These are phyloP conservation scores for Silurus meridionalis DNA, from an alignment of 2,113 vertebrate species.

Conservation along the genomic window DNA sequence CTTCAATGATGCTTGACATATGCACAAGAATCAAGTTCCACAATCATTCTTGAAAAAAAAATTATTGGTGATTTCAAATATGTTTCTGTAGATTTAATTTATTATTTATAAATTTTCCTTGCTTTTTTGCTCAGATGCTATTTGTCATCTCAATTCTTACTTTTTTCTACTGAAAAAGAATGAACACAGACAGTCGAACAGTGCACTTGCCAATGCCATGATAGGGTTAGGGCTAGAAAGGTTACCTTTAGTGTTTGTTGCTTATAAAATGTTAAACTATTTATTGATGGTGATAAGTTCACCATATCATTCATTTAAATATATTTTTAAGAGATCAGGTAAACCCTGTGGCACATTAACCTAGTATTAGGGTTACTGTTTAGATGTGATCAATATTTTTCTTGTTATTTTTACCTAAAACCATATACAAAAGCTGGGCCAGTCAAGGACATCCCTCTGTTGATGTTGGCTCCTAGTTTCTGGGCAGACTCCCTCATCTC, in stretches of 20 bases:
- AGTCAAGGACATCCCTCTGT: conserved; percentile 69
- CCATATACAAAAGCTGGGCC: conserved; percentile 37
- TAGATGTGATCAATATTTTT: neutral
- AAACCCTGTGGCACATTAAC: conserved; percentile 18
- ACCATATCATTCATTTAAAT: neutral
- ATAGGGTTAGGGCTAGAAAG: neutral
- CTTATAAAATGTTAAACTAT: neutral
- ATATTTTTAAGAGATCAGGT: neutral
- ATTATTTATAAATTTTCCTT: neutral
- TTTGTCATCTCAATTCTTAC: neutral
- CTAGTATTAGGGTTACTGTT: conserved; percentile 15
- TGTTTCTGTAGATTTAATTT: neutral
- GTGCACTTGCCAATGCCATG: conserved; percentile 31
- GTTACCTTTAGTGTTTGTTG: neutral
- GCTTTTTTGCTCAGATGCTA: neutral
- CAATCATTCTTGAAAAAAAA: neutral
- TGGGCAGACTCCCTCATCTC: conserved; percentile 57
- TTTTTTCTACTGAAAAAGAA: neutral
- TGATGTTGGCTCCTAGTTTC: conserved; percentile 67
- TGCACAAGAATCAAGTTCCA: neutral
- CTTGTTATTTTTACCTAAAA: neutral
- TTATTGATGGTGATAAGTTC: neutral
- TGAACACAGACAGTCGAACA: neutral
- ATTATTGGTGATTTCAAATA: neutral
- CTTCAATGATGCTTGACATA: conserved; percentile 16